Evolutionary conservation across 1,140 invertebrate species (phyloP), one percentile per base, ranked within the genome.

Genomic region (Triops longicaudatus): DNA sequence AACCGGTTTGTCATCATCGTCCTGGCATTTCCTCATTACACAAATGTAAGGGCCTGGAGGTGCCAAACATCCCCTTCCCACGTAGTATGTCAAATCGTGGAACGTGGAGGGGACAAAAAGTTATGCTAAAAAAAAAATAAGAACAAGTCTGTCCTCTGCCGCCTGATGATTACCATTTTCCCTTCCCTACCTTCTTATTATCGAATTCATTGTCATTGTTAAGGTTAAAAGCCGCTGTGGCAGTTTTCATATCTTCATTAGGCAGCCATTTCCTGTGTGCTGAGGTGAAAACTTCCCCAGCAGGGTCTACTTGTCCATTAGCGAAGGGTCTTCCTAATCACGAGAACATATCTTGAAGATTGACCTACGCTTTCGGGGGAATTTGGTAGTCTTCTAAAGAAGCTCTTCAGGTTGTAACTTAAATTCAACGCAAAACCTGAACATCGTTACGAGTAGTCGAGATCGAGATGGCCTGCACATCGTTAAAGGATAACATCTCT

Each of bases 241-340:
- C 31, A 37, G 31, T 37, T 22, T 63, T 63, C 50, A 63, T 63
- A 63, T 63, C 50, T 63, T 63, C 50, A 63, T 63, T 63, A 63
- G 50, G 50, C 2, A 37, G 22, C 50, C 50, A 63, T 63, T 63
- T 63, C 50, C 50, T 63, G 6, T 17, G 10, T 14, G 22, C 50
- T 63, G 22, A 37, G 31, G 31, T 37, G 31, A 17, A 63, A 63
- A 63, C 50, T 10, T 63, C 50, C 14, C 50, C 14, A 37, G 7
- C 31, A 63, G 50, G 50, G 50, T 63, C 50, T 63, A 7, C 31
- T 37, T 37, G 31, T 14, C 50, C 50, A 63, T 63, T 63, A 63
- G 50, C n/a, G 50, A 63, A 63, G 50, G 50, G 50, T 63, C 50
- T 22, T 63, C 50, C 50, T 63, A 63, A 63, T 63, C 50, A 63